These are phyloP conservation scores for Cosmia trapezina DNA, from an alignment of 2,888 invertebrate species.

Conservation along the genomic window DNA sequence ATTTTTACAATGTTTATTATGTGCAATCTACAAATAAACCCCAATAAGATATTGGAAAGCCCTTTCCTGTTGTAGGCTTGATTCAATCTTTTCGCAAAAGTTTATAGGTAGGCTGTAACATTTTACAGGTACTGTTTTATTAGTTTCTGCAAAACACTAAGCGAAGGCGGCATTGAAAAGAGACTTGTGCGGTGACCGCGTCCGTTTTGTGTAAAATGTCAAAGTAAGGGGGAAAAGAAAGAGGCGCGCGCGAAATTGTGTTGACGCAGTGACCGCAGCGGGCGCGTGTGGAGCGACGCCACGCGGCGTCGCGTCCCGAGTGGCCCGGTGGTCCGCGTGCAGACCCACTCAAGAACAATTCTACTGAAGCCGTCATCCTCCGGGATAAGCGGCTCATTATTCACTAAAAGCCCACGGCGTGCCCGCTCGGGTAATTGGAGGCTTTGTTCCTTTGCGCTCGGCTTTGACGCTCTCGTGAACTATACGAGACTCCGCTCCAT, in stretches of 20 bases:
- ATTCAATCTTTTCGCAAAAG: constrained; percentile 33
- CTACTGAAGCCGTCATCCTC: constrained; percentile 85
- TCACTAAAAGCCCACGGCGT: constrained; percentile 90
- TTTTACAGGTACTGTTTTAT: constrained; percentile 50
- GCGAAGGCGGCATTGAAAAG: constrained; percentile 75
- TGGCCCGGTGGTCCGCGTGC: constrained; percentile 78
- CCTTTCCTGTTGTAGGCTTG: constrained; percentile 20
- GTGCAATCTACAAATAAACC: constrained; percentile 20
- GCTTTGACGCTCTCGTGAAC: constrained; percentile 85
- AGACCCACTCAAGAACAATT: constrained; percentile 85
- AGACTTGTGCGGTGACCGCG: constrained; percentile 81
- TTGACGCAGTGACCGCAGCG: constrained; percentile 82
- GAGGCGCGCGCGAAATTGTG: constrained; percentile 80
- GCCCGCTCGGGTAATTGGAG: constrained; percentile 88
- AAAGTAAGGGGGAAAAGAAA: constrained; percentile 81
- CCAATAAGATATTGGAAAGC: constrained; percentile 27
- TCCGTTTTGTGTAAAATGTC: constrained; percentile 86
- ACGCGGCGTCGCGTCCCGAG: constrained; percentile 35
- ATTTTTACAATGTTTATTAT: no score
- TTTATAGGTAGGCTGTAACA: constrained; percentile 44
- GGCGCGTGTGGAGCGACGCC: constrained; percentile 52
- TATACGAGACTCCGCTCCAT: constrained; percentile 75
- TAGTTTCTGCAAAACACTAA: constrained; percentile 58
- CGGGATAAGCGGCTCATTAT: constrained; percentile 89
- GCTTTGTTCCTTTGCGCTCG: constrained; percentile 88